A percentile compares a stretch with the other conserved stretches of the same genome.
Evolutionary conservation across 2,888 invertebrate genomes (phyloP).

Genomic region (Trichopoda pennipes): DNA sequence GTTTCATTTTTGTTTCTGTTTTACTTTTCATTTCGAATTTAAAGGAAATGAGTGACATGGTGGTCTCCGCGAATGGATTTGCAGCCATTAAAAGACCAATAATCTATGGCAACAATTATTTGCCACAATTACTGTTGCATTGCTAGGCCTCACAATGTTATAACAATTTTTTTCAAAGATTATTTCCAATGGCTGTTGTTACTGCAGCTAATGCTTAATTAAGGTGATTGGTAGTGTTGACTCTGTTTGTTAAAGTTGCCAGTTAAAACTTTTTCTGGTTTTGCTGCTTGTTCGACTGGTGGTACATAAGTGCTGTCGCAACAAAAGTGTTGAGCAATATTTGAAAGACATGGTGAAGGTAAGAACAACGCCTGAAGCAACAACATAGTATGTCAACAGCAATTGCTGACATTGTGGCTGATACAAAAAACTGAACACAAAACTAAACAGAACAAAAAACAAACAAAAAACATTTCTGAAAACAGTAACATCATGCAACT

Average conservation of each 20-base stretch:
- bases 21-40: slow-evolving; percentile 37
- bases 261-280: slow-evolving; percentile 41
- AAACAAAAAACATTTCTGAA: slow-evolving; percentile 10
- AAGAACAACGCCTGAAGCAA: slow-evolving; percentile 45
- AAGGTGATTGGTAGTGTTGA: slow-evolving; percentile 70
- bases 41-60: slow-evolving; percentile 64
- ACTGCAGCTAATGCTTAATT: slow-evolving; percentile 70
- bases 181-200: slow-evolving; percentile 54
- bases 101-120: slow-evolving; percentile 69
- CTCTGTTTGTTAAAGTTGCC: slow-evolving; percentile 58
- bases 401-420: slow-evolving; percentile 61
- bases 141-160: slow-evolving; percentile 29
- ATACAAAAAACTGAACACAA: slow-evolving; percentile 23
- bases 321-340: slow-evolving; percentile 67
- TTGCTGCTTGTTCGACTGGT: slow-evolving; percentile 19
- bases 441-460: neutral
- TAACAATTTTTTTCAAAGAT: slow-evolving; percentile 33
- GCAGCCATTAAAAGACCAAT: slow-evolving; percentile 70
- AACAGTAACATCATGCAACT: slow-evolving; percentile 14
- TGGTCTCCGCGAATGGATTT: slow-evolving; percentile 58
- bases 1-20: slow-evolving; percentile 26
- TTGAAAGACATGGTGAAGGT: slow-evolving; percentile 55
- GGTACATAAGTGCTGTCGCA: slow-evolving; percentile 26
- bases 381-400: slow-evolving; percentile 52
- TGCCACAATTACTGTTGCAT: slow-evolving; percentile 62